Base-by-base conservation (phyloP, 1,140 invertebrate genomes). In the Lysiphlebus fabarum region DNA sequence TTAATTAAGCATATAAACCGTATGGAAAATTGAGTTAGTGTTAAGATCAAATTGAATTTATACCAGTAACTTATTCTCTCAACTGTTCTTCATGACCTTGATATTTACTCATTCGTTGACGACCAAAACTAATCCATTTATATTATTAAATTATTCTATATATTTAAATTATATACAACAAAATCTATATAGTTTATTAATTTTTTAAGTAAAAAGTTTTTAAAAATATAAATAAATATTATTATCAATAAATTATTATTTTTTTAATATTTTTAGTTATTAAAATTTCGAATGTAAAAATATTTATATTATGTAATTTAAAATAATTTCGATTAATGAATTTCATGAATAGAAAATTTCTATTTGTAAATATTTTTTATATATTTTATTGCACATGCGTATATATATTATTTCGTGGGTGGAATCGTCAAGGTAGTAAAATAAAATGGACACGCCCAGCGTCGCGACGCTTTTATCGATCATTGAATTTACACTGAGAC, bases 401-500 rank as follows among this genome's bases (percentile, higher is more conserved):
- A 41, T 43, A 8, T 14, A 10, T 17, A 38, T 45, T 6, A 6
- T 44, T 48, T 26, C 43, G 58, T 55, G 62, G 51, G 58, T 50
- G 62, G 61, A 65, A 62, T 67, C 62, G 62, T 66, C 65, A 57
- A 67, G 72, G 67, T 63, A 67, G 69, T 63, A 64, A 63, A 68
- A 62, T 64, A 26, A 26, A 26, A 43, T 64, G 65, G 70, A 73
- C 72, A 74, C 72, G 72, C 72, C 71, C 62, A 73, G 70, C 71
- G 72, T 74, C 72, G 71, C 72, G 72, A 74, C 72, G 71, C 70
- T 69, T 66, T 71, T 74, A 74, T 74, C 72, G 72, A 74, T 74
- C 72, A 73, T 72, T 45, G 63, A 26, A 26, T 26, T 26, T 26
- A 26, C 17, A 26, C 17, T 26, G 17, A 26, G 17, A 17, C 17